A percentile compares a stretch with the other conserved stretches of the same genome.
phyloP scores from a whole-genome alignment of 2,888 invertebrate species.

The Malthinus seriepunctatus region DNA sequence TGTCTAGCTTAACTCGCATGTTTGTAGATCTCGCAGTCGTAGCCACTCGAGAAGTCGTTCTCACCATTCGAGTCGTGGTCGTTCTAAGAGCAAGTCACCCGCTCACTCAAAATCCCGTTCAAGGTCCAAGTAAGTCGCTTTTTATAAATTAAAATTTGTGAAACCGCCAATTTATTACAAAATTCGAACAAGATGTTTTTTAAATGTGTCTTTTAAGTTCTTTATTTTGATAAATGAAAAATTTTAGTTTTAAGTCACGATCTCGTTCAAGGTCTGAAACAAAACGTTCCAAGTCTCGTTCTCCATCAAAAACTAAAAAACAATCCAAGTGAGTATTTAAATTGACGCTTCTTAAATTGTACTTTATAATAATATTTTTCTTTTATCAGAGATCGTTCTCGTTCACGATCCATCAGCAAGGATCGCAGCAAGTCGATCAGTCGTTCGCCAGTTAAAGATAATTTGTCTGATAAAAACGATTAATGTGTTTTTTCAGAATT shows the following conservation, averaged over 20 bases:
- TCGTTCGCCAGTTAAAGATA: conserved; percentile 44
- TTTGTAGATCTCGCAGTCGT: conserved; percentile 51
- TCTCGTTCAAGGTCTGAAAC: conserved; percentile 64
- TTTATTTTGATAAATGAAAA: conserved; percentile 2
- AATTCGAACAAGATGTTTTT: background rate
- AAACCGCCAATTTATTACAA: background rate
- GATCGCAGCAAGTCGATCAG: conserved; percentile 57
- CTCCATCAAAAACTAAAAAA: conserved; percentile 59
- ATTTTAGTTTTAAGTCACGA: conserved; percentile 66
- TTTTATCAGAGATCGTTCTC: conserved; percentile 65
- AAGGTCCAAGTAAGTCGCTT: conserved; percentile 70
- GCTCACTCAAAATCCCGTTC: conserved; percentile 76
- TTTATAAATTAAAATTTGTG: background rate
- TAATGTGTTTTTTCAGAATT: conserved; percentile 10
- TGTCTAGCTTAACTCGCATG: conserved; percentile 11
- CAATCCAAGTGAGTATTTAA: conserved; percentile 55
- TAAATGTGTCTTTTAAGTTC: conserved; percentile 15
- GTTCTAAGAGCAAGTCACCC: conserved; percentile 72
- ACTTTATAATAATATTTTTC: conserved; percentile 8
- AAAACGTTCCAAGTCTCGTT: conserved; percentile 60
- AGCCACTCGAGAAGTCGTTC: conserved; percentile 55
- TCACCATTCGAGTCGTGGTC: conserved; percentile 57
- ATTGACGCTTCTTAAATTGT: background rate
- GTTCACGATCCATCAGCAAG: conserved; percentile 65
- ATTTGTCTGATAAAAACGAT: conserved; percentile 40